Evolutionary conservation across 2,113 vertebrate genomes (phyloP).

Genomic region (Epinephelus moara): DNA sequence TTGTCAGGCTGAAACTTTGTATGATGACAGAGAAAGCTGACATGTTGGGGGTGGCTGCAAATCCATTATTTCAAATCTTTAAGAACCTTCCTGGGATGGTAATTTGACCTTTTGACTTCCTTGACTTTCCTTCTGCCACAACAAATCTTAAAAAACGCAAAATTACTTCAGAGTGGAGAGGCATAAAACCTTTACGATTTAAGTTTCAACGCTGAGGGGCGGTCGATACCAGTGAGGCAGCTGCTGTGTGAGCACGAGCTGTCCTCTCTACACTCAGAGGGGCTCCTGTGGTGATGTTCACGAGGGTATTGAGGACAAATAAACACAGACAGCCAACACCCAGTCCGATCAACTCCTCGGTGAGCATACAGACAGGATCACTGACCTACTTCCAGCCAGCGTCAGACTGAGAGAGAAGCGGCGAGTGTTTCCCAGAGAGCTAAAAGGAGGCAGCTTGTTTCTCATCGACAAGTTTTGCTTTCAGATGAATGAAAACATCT

Average conservation of each 20-base stretch:
- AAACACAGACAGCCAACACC: neutral
- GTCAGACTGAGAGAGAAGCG: neutral
- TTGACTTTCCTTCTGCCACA: too few species aligned
- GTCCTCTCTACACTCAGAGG: too few species aligned
- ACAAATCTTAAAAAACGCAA: too few species aligned
- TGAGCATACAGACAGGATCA: neutral
- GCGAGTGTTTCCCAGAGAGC: neutral
- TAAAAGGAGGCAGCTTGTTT: neutral
- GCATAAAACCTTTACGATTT: neutral
- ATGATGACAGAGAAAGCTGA: neutral
- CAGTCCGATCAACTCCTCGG: neutral
- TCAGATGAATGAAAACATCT: neutral
- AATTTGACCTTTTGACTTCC: neutral
- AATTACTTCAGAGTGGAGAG: neutral
- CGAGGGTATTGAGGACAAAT: neutral
- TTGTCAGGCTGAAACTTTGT: neutral
- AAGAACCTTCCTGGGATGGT: neutral
- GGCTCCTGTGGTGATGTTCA: neutral
- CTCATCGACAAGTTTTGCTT: neutral
- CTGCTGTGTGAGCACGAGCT: neutral
- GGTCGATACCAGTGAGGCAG: too few species aligned
- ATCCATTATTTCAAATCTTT: too few species aligned
- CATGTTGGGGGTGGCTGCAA: neutral
- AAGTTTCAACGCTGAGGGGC: too few species aligned
- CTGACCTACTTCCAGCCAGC: conserved; percentile 17